Evolutionary conservation across 2,797 vertebrate genomes (phyloP).

Genomic region (Lagorchestes hirsutus): DNA sequence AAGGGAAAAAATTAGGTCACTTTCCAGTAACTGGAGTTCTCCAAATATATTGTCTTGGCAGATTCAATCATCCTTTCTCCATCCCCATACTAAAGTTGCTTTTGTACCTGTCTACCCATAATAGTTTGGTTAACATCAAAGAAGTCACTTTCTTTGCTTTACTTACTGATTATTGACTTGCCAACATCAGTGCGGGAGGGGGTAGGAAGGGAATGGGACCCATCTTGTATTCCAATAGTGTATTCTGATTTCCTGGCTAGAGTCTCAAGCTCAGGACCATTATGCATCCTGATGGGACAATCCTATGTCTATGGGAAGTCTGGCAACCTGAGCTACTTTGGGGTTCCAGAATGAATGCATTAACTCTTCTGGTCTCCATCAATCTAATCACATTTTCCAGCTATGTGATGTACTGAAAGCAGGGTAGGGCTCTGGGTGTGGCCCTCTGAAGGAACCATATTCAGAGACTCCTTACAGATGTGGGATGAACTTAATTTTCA

Average conservation of each 20-base stretch:
- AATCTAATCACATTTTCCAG: slow-evolving; percentile 30
- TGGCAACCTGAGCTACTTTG: background rate
- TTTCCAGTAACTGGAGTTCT: background rate
- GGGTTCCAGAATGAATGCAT: background rate
- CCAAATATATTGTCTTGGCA: slow-evolving; percentile 31
- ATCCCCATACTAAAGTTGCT: background rate
- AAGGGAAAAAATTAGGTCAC: slow-evolving; percentile 50
- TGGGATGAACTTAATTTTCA: slow-evolving; percentile 1
- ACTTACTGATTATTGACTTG: too few relatives aligned
- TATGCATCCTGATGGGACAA: background rate
- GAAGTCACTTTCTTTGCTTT: background rate
- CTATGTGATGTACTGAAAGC: background rate
- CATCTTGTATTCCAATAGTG: background rate
- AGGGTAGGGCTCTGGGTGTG: background rate
- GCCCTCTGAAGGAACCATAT: background rate
- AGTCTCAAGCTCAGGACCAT: background rate
- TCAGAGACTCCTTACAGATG: background rate
- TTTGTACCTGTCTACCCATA: background rate
- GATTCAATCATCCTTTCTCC: background rate
- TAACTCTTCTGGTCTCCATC: background rate
- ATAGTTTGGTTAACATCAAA: background rate
- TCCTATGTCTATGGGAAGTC: background rate
- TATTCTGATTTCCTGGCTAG: background rate
- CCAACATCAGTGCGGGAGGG: background rate
- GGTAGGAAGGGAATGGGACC: background rate